These are phyloP conservation scores for Keiferia lycopersicella DNA, from an alignment of 2,888 invertebrate species.

Conservation along the genomic window DNA sequence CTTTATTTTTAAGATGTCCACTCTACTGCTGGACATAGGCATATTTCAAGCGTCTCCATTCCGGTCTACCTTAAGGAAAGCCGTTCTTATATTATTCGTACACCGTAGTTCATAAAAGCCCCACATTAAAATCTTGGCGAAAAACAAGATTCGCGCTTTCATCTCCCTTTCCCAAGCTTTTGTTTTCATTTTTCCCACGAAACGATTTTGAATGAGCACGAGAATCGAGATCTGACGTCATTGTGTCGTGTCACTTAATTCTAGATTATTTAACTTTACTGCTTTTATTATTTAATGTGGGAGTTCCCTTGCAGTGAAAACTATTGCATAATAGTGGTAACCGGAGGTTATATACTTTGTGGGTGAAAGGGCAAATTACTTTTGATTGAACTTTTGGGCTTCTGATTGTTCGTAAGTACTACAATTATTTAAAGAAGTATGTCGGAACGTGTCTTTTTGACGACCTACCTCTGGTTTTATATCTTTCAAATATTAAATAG, in stretches of 20 bases:
- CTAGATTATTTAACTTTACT: slow-evolving; percentile 10
- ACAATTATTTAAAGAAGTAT: too few species aligned
- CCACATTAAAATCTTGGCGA: slow-evolving; percentile 34
- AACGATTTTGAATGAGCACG: slow-evolving; percentile 13
- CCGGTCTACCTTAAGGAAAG: too few species aligned
- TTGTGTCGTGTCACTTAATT: slow-evolving; percentile 3
- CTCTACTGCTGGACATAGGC: too few species aligned
- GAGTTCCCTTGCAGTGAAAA: slow-evolving; percentile 18
- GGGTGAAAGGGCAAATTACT: slow-evolving; percentile 4
- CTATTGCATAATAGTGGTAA: slow-evolving; percentile 9
- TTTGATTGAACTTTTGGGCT: neutral
- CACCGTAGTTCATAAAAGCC: neutral
- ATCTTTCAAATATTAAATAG: too few species aligned
- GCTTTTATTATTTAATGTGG: slow-evolving; percentile 18
- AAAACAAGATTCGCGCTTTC: slow-evolving; percentile 49
- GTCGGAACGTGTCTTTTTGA: too few species aligned
- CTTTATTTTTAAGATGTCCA: too few species aligned
- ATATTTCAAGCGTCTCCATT: too few species aligned
- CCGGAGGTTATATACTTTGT: neutral
- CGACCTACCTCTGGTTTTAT: too few species aligned
- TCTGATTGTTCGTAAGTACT: neutral
- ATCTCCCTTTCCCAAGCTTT: slow-evolving; percentile 53
- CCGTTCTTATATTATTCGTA: too few species aligned
- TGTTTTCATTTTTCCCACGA: slow-evolving; percentile 46
- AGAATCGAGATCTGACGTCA: slow-evolving; percentile 26